Percentiles rank a stretch among this genome's conserved stretches.
Conservation (phyloP, 35 echinoderm and acorn worm genomes). For the Apostichopus parvimensis region DNA sequence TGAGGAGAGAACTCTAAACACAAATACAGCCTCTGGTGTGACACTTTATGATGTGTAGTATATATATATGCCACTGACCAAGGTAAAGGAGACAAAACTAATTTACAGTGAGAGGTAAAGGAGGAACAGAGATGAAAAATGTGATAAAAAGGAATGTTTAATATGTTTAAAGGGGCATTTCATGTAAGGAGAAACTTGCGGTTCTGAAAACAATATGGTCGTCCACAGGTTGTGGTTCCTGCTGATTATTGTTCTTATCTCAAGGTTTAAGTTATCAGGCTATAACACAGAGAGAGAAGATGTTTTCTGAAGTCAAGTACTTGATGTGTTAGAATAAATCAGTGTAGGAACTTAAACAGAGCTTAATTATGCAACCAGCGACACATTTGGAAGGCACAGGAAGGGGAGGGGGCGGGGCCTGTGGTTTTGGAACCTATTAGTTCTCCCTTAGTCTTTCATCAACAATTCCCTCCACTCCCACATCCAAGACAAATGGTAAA, state of each 20-base stretch:
- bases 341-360: no score
- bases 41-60: constrained; percentile 12
- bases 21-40: constrained; percentile 1
- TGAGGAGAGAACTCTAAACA: neutral
- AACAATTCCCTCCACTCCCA: no score
- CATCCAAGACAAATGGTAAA: no score
- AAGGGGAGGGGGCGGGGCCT: no score
- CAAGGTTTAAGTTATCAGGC: neutral
- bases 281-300: no score
- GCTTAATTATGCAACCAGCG: no score
- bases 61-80: constrained; percentile 19
- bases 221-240: neutral
- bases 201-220: neutral
- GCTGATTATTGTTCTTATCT: neutral
- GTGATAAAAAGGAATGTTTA: neutral
- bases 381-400: no score
- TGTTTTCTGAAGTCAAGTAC: no score
- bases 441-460: no score
- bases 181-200: neutral
- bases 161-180: neutral
- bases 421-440: no score
- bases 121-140: neutral
- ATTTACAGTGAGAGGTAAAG: neutral
- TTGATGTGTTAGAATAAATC: no score
- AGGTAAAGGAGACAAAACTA: neutral